Percentiles rank a stretch among this genome's conserved stretches.
Evolutionary conservation across 2,888 invertebrate genomes (phyloP).

Genomic region (Drosophila meridionalis): DNA sequence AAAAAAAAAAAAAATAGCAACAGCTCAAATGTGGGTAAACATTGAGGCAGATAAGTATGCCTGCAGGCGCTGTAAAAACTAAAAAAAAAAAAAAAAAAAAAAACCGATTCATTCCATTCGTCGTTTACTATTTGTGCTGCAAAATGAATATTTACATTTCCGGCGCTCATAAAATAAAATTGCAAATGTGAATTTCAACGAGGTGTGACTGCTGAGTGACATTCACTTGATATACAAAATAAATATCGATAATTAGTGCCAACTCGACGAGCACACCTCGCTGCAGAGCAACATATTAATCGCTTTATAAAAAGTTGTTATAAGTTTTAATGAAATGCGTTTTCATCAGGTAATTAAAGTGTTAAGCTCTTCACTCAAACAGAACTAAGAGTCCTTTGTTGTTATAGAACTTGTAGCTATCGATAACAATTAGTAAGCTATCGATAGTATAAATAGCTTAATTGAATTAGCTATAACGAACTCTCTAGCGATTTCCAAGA

Average conservation of each 20-base stretch:
- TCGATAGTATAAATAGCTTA: not conserved
- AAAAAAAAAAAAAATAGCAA: slow-evolving; percentile 33
- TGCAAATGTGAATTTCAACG: slow-evolving; percentile 1
- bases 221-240: not conserved
- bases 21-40: not conserved
- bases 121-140: slow-evolving; percentile 1
- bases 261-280: not conserved
- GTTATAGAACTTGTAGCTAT: not conserved
- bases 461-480: not conserved
- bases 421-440: not conserved
- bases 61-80: not conserved
- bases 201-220: not conserved
- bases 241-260: not conserved
- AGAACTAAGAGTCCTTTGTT: not conserved
- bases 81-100: not conserved
- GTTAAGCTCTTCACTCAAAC: not conserved
- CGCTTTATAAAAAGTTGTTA: not conserved
- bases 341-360: not conserved
- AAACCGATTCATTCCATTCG: not conserved
- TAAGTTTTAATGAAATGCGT: not conserved
- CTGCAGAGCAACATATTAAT: not conserved
- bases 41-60: slow-evolving; percentile 5
- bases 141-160: slow-evolving; percentile 15
- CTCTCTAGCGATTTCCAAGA: not conserved
- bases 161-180: not conserved